These are phyloP conservation scores for Barnardius zonarius DNA, from an alignment of 2,113 vertebrate species.

Conservation along the genomic window DNA sequence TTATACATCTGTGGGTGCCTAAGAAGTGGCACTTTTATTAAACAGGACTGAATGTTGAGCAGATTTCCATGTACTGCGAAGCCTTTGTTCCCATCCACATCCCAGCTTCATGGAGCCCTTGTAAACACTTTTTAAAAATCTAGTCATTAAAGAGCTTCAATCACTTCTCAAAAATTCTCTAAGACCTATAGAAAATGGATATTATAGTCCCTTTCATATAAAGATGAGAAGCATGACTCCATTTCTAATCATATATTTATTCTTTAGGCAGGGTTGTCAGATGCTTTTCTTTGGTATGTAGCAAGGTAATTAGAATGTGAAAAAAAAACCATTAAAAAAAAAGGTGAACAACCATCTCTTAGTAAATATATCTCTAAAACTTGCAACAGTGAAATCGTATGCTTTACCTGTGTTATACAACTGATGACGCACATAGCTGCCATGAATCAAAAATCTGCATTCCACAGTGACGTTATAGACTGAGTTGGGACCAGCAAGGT, in stretches of 20 bases:
- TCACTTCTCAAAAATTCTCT: background rate
- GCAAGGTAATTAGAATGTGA: background rate
- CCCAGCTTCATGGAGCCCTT: background rate
- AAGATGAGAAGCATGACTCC: background rate
- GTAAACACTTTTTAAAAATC: background rate
- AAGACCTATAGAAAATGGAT: background rate
- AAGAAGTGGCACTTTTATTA: background rate
- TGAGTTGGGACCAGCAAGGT: background rate
- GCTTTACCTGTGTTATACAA: background rate
- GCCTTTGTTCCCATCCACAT: background rate
- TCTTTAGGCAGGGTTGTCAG: background rate
- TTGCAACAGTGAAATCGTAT: background rate
- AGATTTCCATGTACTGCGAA: background rate
- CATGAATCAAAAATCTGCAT: background rate
- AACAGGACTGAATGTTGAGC: background rate
- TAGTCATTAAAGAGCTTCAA: background rate
- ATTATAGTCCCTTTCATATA: background rate
- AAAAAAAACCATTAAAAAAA: background rate
- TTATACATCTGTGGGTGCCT: background rate
- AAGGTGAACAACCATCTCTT: background rate
- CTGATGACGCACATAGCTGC: background rate
- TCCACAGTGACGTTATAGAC: background rate
- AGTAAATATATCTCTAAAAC: background rate
- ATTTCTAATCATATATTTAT: background rate
- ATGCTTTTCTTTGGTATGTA: background rate